Percentiles rank a stretch among this genome's conserved stretches.
phyloP scores from a whole-genome alignment of 2,797 vertebrate species.

The Gymnoscopelus braueri region DNA sequence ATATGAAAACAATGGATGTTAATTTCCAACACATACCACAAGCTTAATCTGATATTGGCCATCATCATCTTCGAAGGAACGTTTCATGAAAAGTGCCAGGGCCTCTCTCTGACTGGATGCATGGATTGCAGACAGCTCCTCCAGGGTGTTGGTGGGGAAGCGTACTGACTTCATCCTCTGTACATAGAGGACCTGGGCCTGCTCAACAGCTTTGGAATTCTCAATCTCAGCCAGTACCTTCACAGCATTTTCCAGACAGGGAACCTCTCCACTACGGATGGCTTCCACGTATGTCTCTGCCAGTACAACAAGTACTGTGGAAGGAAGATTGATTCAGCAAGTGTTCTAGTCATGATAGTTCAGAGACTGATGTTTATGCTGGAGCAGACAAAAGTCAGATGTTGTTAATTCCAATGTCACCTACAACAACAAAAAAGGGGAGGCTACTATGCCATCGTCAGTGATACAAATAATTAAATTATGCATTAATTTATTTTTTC shows the following conservation, averaged over 20 bases:
- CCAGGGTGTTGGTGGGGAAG: constrained; percentile 49
- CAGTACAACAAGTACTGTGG: constrained; percentile 64
- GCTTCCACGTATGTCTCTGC: constrained; percentile 59
- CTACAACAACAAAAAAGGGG: too few species aligned
- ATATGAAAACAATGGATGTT: neutral
- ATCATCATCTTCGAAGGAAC: constrained; percentile 58
- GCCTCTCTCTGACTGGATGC: constrained; percentile 45
- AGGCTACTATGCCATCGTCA: too few species aligned
- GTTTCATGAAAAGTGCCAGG: constrained; percentile 50
- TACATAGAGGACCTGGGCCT: constrained; percentile 56
- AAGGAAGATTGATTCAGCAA: neutral
- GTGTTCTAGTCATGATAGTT: too few species aligned
- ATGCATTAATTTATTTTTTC: too few species aligned
- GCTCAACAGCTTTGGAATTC: constrained; percentile 52
- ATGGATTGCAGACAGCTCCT: constrained; percentile 66
- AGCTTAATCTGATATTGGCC: constrained; percentile 39
- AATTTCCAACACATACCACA: constrained; percentile 26
- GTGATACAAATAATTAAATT: too few species aligned
- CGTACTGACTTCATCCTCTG: constrained; percentile 35
- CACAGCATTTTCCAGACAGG: constrained; percentile 71
- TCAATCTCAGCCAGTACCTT: constrained; percentile 61
- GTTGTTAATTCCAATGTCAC: too few species aligned
- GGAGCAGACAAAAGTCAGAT: too few species aligned
- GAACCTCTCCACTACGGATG: constrained; percentile 64
- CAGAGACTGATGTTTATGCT: too few species aligned